Percentiles rank a stretch among this genome's conserved stretches.
Conservation (phyloP, 2,797 vertebrate genomes). For the Mustela erminea region DNA sequence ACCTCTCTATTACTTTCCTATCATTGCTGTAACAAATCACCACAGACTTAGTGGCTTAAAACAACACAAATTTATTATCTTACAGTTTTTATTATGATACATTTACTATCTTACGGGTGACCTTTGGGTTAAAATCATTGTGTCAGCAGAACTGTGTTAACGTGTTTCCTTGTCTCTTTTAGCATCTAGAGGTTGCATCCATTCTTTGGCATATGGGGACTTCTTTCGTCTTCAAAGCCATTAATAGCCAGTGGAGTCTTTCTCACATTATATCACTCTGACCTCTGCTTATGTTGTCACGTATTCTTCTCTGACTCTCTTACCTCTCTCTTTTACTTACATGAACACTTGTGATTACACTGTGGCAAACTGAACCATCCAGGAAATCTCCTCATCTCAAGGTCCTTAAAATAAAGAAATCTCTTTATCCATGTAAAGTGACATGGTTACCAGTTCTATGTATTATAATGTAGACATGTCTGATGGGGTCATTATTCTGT, state of each 20-base stretch:
- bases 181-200: not conserved
- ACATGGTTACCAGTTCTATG: not conserved
- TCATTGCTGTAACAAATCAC: constrained; percentile 36
- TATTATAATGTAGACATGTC: not conserved
- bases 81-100: not conserved
- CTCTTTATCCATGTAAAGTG: not conserved
- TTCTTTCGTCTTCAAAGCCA: not conserved
- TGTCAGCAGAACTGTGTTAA: not conserved
- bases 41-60: not conserved
- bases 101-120: not conserved
- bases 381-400: not conserved
- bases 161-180: not conserved
- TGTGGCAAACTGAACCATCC: not conserved
- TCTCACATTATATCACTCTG: not conserved
- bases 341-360: not conserved
- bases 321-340: not conserved
- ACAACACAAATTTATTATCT: not conserved
- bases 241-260: not conserved
- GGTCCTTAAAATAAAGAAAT: not conserved
- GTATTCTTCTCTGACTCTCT: not conserved
- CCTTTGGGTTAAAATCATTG: not conserved
- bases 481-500: not conserved
- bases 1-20: not conserved
- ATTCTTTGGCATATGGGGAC: not conserved
- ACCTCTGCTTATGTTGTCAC: not conserved